Evolutionary conservation across 1,140 invertebrate genomes (phyloP).

Genomic region (Drosophila truncata): DNA sequence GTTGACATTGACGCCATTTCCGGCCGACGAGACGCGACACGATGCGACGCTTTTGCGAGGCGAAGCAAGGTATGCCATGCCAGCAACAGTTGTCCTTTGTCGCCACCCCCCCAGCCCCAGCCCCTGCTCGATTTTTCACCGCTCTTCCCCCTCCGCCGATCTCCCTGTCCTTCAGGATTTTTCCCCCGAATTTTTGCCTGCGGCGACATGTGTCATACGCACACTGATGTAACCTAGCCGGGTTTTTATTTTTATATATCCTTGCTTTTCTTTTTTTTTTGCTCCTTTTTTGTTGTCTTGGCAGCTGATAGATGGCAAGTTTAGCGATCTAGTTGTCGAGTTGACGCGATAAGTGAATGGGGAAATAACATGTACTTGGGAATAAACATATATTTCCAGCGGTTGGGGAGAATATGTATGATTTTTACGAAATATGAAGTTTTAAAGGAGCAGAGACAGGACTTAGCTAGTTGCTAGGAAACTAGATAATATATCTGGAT

Average conservation of each 20-base stretch:
- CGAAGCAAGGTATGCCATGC: slow-evolving; percentile 15
- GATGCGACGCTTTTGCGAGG: not conserved
- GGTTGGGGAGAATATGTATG: not conserved
- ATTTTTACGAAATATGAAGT: not conserved
- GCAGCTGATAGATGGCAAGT: slow-evolving; percentile 17
- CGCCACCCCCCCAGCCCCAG: not conserved
- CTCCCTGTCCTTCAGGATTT: not conserved
- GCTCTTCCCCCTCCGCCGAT: not conserved
- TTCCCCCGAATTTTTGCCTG: slow-evolving; percentile 20
- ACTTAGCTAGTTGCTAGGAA: not conserved
- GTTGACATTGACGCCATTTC: slow-evolving; percentile 82
- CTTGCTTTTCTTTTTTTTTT: slow-evolving; percentile 1
- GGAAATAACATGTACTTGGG: slow-evolving; percentile 6
- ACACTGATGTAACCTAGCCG: slow-evolving; percentile 30
- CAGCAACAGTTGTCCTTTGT: slow-evolving; percentile 67
- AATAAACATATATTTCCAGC: not conserved
- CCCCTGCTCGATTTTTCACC: slow-evolving; percentile 14
- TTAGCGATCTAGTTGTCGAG: slow-evolving; percentile 37
- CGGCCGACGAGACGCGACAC: slow-evolving; percentile 58
- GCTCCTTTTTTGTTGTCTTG: not conserved
- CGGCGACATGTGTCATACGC: slow-evolving; percentile 70
- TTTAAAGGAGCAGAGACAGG: not conserved
- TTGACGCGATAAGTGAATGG: slow-evolving; percentile 21
- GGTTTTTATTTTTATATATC: slow-evolving; percentile 23
- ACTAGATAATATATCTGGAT: not conserved